phyloP scores from a whole-genome alignment of 23 tunicate species.

The Pegea sp. region DNA sequence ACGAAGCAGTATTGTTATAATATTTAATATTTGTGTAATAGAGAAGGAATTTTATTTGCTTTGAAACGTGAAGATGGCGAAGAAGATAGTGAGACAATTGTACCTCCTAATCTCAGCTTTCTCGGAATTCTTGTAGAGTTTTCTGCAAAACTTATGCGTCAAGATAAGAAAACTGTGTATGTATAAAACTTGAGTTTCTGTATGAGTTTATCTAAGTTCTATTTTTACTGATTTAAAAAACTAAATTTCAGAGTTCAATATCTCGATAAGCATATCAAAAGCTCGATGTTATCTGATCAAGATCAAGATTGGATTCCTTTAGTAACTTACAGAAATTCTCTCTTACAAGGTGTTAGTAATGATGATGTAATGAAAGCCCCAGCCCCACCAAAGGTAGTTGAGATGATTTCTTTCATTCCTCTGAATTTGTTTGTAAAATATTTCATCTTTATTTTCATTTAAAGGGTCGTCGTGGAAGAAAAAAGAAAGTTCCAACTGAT shows the following conservation, averaged over 20 bases:
- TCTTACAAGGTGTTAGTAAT: constrained; percentile 65
- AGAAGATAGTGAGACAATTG: constrained; percentile 6
- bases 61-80: constrained; percentile 39
- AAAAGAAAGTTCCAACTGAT: no score
- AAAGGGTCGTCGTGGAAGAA: constrained; percentile 8
- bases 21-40: background rate
- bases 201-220: background rate
- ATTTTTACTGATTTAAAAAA: background rate
- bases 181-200: constrained; percentile 5
- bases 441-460: background rate
- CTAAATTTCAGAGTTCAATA: constrained; percentile 24
- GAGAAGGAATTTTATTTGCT: constrained; percentile 84
- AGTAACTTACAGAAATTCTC: constrained; percentile 77
- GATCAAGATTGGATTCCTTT: constrained; percentile 75
- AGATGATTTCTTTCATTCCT: no score
- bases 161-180: constrained; percentile 87
- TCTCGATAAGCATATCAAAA: constrained; percentile 55
- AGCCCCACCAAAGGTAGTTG: constrained; percentile 17
- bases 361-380: constrained; percentile 21
- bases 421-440: background rate
- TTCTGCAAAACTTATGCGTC: constrained; percentile 86
- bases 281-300: constrained; percentile 33
- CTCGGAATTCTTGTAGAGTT: constrained; percentile 81
- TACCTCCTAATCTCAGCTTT: constrained; percentile 74
- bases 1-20: background rate